Evolutionary conservation across 2,113 vertebrate species (phyloP).

Genomic region (Pangasianodon hypophthalmus): DNA sequence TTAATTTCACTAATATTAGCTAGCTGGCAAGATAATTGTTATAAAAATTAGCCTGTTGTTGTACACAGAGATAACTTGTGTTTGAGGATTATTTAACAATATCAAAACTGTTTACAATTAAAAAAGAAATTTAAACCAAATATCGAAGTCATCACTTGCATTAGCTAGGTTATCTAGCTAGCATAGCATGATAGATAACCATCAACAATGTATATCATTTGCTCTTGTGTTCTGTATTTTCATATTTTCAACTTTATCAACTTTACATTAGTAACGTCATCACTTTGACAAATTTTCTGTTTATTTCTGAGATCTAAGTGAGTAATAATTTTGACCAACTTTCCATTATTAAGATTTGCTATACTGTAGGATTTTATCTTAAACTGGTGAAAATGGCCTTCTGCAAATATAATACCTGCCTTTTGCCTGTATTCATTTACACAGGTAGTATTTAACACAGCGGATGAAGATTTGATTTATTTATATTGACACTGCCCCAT

Average conservation of each 20-base stretch:
- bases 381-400: background rate
- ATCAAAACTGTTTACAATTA: background rate
- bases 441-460: background rate
- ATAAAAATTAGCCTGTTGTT: background rate
- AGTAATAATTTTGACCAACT: background rate
- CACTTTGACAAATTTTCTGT: background rate
- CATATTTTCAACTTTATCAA: background rate
- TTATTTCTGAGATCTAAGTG: background rate
- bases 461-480: background rate
- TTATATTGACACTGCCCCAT: background rate
- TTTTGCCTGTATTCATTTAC: background rate
- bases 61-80: background rate
- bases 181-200: background rate
- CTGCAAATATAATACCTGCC: background rate
- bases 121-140: background rate
- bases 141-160: background rate
- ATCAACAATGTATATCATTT: background rate
- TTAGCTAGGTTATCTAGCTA: background rate
- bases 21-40: background rate
- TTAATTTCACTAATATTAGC: background rate
- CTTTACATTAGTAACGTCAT: background rate
- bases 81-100: background rate
- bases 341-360: background rate
- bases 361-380: background rate
- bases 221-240: background rate